Evolutionary conservation across 2,797 vertebrate species (phyloP), one percentile per base, ranked within the genome.

Genomic region (Percopsis omiscomaycus): DNA sequence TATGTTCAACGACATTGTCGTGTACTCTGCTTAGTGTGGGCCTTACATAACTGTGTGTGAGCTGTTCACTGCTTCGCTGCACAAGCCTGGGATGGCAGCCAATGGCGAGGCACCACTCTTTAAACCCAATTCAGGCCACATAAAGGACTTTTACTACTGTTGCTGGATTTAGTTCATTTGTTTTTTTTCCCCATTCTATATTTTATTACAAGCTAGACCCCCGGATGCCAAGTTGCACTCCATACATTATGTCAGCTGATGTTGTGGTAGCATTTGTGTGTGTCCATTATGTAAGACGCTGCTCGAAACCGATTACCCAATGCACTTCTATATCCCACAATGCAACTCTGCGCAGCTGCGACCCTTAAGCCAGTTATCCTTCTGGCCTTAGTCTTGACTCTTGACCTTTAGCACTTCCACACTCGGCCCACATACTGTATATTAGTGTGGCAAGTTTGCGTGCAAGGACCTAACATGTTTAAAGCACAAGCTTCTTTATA

Each of bases 11-110:
- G 32, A 81, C 83, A 81, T 82, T 74, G 66, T 82, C 76, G 67
- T 69, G 76, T 78, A 78, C 75, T 78, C 82, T 79, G 86, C 87
- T 83, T 63, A 54, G 61, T 68, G 79, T 82, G 86, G 88, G 89
- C 88, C 88, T 85, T 89, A 86, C 86, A 88, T 91, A 89, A 88
- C 77, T 47, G 55, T 32, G 50, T 16, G 57, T n/a, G 27, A n/a
- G 81, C 82, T 84, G 86, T 84, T 89, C 86, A 68, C 52, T 70
- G 83, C 85, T 86, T 79, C 78, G 62, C 75, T 78, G 84, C 81
- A 75, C 80, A 86, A 73, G 69, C 83, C 75, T 47, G 62, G 75
- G 79, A 78, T 62, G 58, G 61, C 70, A 74, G 85, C 85, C 86
- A 89, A 72, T 80, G 67, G 60, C 46, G 1, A 74, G 72, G 67